phyloP scores from a whole-genome alignment of 2,888 invertebrate genomes.

The Hypolimnas misippus region DNA sequence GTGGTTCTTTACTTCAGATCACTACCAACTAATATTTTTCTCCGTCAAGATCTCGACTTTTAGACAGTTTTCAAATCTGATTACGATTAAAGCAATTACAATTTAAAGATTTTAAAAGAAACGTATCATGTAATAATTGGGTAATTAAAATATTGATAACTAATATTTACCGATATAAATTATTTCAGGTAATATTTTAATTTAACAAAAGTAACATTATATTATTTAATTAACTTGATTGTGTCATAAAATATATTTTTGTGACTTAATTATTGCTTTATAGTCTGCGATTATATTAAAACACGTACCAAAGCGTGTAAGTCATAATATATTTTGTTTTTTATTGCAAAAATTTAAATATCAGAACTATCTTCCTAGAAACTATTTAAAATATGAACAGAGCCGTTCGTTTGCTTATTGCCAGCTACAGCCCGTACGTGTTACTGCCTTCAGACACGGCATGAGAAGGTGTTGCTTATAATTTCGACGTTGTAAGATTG shows the following conservation, averaged over 20 bases:
- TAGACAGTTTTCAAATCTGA: no score
- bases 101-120: no score
- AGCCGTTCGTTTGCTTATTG: slow-evolving; percentile 40
- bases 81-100: no score
- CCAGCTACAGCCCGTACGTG: slow-evolving; percentile 47
- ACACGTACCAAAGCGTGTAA: neutral
- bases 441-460: slow-evolving; percentile 77
- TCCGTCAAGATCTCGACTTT: neutral
- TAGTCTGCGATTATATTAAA: neutral
- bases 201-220: no score
- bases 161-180: no score
- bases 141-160: no score
- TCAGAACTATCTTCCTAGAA: slow-evolving; percentile 30
- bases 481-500: slow-evolving; percentile 80
- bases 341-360: slow-evolving; percentile 9
- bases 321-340: neutral
- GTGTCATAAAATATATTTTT: no score
- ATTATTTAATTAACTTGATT: no score
- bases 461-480: slow-evolving; percentile 82
- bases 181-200: no score
- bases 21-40: neutral
- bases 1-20: slow-evolving; percentile 32
- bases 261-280: no score
- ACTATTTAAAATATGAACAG: slow-evolving; percentile 40
- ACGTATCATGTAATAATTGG: no score